phyloP scores from a whole-genome alignment of 2,113 vertebrate species.

The Hemiprocne comata region DNA sequence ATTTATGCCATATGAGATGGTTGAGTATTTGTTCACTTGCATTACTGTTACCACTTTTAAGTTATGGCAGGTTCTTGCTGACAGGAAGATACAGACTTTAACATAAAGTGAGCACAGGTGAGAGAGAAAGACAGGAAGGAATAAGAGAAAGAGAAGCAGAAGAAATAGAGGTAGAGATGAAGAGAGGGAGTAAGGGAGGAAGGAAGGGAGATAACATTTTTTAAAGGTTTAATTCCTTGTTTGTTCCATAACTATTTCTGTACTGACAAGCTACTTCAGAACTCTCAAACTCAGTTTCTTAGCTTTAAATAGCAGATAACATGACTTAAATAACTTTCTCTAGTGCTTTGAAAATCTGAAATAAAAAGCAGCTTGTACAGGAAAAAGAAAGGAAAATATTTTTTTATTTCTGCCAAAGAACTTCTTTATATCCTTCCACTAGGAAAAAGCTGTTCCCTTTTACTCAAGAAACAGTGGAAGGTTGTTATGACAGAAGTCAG shows the following conservation, averaged over 20 bases:
- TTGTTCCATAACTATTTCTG: neutral
- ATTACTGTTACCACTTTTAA: neutral
- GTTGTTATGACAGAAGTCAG: neutral
- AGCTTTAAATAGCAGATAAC: neutral
- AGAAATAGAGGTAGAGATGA: neutral
- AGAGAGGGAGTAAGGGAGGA: neutral
- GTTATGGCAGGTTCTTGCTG: neutral
- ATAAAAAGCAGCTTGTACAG: neutral
- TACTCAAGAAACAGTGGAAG: neutral
- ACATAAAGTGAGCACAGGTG: neutral
- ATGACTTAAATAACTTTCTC: neutral
- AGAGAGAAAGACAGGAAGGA: neutral
- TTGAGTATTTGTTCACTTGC: neutral
- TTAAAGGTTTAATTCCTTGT: neutral
- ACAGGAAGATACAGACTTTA: neutral
- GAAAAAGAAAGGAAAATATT: neutral
- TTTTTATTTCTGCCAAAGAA: neutral
- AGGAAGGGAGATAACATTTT: neutral
- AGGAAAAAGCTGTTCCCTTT: neutral
- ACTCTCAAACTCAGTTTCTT: neutral
- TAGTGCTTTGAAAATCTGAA: neutral
- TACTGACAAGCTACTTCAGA: neutral
- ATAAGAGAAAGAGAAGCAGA: neutral
- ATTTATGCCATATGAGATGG: conserved; percentile 6
- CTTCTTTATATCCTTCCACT: neutral